phyloP scores from a whole-genome alignment of 2,797 vertebrate genomes.

The Pitangus sulphuratus region DNA sequence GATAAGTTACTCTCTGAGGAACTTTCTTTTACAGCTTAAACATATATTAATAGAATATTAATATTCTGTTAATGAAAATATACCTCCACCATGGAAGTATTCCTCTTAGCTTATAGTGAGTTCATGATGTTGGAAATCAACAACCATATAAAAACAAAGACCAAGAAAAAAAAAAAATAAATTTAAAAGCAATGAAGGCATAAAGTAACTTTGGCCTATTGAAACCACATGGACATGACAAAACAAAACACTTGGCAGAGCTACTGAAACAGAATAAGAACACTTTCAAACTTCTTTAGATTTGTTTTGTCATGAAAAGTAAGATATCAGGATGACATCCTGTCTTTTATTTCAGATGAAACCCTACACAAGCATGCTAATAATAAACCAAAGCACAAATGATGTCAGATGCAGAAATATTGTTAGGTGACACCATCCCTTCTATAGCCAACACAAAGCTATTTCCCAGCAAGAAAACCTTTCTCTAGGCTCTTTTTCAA shows the following conservation, averaged over 20 bases:
- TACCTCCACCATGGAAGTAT: neutral
- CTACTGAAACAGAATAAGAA: neutral
- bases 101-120: neutral
- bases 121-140: neutral
- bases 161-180: conserved; percentile 11
- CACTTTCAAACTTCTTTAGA: conserved; percentile 10
- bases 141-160: neutral
- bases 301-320: conserved; percentile 76
- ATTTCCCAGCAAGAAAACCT: neutral
- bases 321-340: conserved; percentile 63
- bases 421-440: neutral
- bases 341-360: neutral
- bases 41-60: neutral
- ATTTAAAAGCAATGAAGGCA: conserved; percentile 79
- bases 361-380: neutral
- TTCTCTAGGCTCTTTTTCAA: neutral
- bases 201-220: conserved; percentile 84
- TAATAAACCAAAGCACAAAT: neutral
- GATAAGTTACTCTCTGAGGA: neutral
- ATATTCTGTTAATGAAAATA: neutral
- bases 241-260: conserved; percentile 81
- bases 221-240: conserved; percentile 76
- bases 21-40: neutral
- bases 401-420: neutral
- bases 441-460: neutral